These are phyloP conservation scores for Sciaenops ocellatus DNA, from an alignment of 2,797 vertebrate species.

Conservation along the genomic window DNA sequence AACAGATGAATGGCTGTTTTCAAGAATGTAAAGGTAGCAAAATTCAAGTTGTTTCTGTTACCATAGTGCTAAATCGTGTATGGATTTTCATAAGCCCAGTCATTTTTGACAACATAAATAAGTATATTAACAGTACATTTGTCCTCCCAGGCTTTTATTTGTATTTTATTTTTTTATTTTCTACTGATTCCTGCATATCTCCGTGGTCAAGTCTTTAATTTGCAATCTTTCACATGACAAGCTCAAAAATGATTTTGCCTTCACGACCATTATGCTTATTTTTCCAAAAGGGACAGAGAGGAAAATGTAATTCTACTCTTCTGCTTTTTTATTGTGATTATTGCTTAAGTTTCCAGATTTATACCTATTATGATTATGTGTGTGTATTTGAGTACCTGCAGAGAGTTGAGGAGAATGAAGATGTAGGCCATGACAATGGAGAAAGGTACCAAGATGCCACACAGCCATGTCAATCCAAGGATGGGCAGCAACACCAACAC, in stretches of 20 bases:
- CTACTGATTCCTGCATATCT: background rate
- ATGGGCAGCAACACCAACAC: conserved; percentile 87
- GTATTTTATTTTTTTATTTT: background rate
- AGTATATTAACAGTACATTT: too few species aligned
- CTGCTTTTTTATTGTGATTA: background rate
- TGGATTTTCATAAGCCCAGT: too few species aligned
- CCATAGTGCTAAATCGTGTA: background rate
- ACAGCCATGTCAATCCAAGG: conserved; percentile 88
- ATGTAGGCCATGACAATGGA: conserved; percentile 87
- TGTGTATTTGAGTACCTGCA: conserved; percentile 81
- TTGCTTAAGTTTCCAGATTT: background rate
- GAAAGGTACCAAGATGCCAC: conserved; percentile 87
- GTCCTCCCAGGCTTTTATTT: background rate
- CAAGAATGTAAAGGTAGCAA: background rate
- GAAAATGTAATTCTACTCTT: background rate
- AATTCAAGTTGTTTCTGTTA: conserved; percentile 2
- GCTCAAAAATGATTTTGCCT: background rate
- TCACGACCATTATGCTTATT: too few species aligned
- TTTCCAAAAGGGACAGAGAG: background rate
- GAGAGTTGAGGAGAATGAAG: conserved; percentile 88
- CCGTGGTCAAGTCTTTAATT: background rate
- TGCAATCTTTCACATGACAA: background rate
- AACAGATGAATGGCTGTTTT: conserved; percentile 4
- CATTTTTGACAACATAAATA: too few species aligned
- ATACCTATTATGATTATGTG: background rate